A percentile compares a stretch with the other conserved stretches of the same genome.
These are phyloP conservation scores for Heterochromis multidens DNA, from an alignment of 2,113 vertebrate genomes.

Conservation along the genomic window DNA sequence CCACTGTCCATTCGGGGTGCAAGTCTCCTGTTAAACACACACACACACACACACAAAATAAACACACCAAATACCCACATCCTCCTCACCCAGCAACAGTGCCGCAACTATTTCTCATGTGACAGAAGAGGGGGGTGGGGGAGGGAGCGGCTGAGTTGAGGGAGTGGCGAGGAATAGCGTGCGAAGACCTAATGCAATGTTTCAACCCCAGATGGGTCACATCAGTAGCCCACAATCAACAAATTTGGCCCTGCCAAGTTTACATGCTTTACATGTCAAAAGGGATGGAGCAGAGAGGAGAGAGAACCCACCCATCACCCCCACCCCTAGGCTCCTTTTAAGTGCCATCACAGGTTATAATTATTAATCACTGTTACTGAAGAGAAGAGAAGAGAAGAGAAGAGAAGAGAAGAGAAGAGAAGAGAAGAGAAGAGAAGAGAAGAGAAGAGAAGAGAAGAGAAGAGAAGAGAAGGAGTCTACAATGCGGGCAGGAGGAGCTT, in stretches of 20 bases:
- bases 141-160: slow-evolving; percentile 30
- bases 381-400: not conserved
- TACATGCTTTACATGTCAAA: slow-evolving; percentile 66
- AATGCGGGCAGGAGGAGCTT: not conserved
- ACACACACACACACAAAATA: slow-evolving; percentile 42
- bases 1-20: not conserved
- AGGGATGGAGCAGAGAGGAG: slow-evolving; percentile 12
- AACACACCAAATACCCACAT: slow-evolving; percentile 61
- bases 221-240: slow-evolving; percentile 74
- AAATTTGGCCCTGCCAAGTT: slow-evolving; percentile 68
- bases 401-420: not conserved
- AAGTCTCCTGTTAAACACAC: slow-evolving; percentile 15
- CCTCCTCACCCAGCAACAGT: slow-evolving; percentile 60
- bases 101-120: slow-evolving; percentile 68
- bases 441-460: not conserved
- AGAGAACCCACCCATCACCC: not conserved
- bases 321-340: not conserved
- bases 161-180: slow-evolving; percentile 68
- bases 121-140: slow-evolving; percentile 19
- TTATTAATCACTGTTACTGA: slow-evolving; percentile 33
- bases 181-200: slow-evolving; percentile 73
- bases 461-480: not conserved
- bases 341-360: slow-evolving; percentile 28
- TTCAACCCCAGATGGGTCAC: slow-evolving; percentile 73
- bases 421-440: not conserved